Evolutionary conservation across 2,888 invertebrate species (phyloP), one percentile per base, ranked within the genome.

Genomic region (Meandrusa payeni): DNA sequence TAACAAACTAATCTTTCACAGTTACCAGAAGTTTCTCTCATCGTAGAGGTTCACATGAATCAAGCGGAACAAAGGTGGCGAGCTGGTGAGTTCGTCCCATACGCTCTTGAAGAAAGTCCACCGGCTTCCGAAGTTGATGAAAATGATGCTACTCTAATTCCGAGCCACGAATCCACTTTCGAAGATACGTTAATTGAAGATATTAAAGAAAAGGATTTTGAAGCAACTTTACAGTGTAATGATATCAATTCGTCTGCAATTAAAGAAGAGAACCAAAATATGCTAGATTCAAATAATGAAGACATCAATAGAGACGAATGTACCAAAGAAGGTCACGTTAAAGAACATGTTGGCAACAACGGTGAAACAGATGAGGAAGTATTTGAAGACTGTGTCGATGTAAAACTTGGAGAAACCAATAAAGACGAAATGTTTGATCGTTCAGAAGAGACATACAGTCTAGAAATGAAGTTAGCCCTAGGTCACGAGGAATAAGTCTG

Each of bases 381-480:
- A 0, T 83, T 81, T 45, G 80, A 80, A 53, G 83, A 86, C 55
- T 82, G 82, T 36, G 46, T 52, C 3, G 49, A 49, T 20, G 10
- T 29, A 1, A 40, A 31, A 2, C 2, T 22, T 4, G 36, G 31
- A 10, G 4, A 42, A 29, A 31, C 1, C 9, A 15, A 12, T 6
- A 41, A 41, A 2, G 53, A 50, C 0, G 43, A 47, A 15, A 48
- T 46, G 3, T 74, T 69, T 44, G 57, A 66, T 48, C 59, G 69
- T 4, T 60, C 69, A 1, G 71, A 67, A 24, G 76, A 77, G 50
- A 79, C 68, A 40, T 78, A 76, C 51, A 77, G 83, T 2, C 51
- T 87, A 28, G 87, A 87, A 61, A 87, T 87, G 87, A 82, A 83
- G 51, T 45, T 81, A 32, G 79, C 76, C 33, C 59, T 81, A 20